Conservation (phyloP, 1,140 invertebrate genomes). For the Apis mellifera region DNA sequence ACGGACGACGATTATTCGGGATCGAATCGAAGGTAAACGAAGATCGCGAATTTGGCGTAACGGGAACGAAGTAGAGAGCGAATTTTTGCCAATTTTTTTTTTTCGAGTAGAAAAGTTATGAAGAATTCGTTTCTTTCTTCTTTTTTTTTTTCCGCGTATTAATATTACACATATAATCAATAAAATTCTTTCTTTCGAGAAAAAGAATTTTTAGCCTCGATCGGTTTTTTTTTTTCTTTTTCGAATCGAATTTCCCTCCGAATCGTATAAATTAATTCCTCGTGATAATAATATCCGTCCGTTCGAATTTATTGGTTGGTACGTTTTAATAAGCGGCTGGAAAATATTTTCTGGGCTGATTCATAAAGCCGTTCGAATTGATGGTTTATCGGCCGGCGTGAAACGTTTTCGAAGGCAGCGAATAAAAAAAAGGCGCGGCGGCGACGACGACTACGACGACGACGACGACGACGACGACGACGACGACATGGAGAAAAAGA, state of each 20-base stretch:
- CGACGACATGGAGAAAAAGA: background rate
- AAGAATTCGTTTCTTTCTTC: too few relatives aligned
- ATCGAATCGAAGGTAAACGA: too few relatives aligned
- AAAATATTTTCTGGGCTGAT: conserved; percentile 36
- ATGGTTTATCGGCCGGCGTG: conserved; percentile 39
- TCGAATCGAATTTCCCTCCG: background rate
- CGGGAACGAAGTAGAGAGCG: background rate
- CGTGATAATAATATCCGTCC: background rate
- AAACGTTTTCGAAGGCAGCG: conserved; percentile 17
- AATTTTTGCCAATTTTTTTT: background rate
- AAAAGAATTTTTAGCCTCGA: too few relatives aligned
- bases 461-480: too few relatives aligned
- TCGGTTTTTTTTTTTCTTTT: background rate
- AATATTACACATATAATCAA: too few relatives aligned
- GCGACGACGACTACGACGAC: background rate
- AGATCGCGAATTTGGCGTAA: background rate
- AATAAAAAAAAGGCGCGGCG: background rate
- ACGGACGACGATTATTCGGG: too few relatives aligned
- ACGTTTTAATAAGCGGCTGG: background rate
- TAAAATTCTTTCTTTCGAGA: too few relatives aligned
- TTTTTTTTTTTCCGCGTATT: too few relatives aligned
- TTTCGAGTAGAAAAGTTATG: background rate
- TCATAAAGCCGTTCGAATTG: conserved; percentile 46
- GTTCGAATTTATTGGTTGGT: conserved; percentile 8
- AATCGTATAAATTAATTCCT: background rate